Conservation (phyloP, 2,888 invertebrate species). For the Xylocampa areola region DNA sequence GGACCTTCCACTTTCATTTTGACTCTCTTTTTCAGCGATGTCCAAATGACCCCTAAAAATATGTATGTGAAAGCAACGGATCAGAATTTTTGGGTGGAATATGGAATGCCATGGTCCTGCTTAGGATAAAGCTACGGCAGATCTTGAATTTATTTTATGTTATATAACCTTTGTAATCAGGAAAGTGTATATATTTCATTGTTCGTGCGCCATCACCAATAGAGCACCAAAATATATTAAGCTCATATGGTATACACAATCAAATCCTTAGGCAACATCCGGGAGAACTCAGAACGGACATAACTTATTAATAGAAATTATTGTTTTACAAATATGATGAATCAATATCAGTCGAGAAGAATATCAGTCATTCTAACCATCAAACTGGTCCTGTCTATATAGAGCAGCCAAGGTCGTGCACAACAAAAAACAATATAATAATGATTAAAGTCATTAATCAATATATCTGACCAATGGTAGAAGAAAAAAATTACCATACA, state of each 20-base stretch:
- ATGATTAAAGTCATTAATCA: conserved; percentile 55
- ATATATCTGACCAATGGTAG: conserved; percentile 46
- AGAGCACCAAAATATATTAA: not conserved
- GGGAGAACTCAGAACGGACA: conserved; percentile 2
- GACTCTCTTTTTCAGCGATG: too few species aligned
- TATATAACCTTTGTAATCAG: too few species aligned
- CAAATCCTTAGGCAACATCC: conserved; percentile 1
- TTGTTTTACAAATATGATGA: conserved; percentile 11
- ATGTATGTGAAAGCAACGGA: too few species aligned
- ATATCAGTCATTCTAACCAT: conserved; percentile 9
- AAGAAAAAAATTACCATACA: conserved; percentile 29
- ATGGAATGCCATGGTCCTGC: too few species aligned
- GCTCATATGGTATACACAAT: not conserved
- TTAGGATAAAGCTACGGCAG: too few species aligned
- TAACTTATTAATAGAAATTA: conserved; percentile 14
- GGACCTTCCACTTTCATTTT: too few species aligned
- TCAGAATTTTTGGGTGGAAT: too few species aligned
- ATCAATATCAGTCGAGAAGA: conserved; percentile 12
- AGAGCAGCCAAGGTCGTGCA: conserved; percentile 45
- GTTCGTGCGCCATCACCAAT: too few species aligned
- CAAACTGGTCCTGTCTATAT: conserved; percentile 22
- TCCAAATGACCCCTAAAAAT: too few species aligned
- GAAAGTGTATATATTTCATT: too few species aligned
- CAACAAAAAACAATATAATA: conserved; percentile 40
- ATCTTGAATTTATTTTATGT: too few species aligned